Evolutionary conservation across 1,140 invertebrate genomes (phyloP).

Genomic region (Drosophila dunni): DNA sequence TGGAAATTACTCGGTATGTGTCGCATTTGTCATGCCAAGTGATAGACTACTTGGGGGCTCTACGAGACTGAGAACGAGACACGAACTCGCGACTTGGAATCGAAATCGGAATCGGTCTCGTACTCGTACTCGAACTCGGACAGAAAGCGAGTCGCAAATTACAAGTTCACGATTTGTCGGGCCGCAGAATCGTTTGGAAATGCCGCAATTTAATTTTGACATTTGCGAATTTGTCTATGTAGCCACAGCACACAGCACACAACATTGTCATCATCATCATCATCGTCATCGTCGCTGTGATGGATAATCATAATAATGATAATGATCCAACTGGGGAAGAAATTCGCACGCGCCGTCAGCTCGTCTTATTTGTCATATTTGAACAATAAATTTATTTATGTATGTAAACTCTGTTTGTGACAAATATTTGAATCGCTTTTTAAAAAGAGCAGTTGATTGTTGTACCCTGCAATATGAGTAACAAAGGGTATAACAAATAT

Average conservation of each 20-base stretch:
- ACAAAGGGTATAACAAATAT: too few species aligned
- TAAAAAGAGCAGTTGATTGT: slow-evolving; percentile 10
- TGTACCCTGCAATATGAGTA: neutral
- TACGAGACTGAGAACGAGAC: neutral
- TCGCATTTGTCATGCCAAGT: slow-evolving; percentile 28
- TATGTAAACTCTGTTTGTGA: slow-evolving; percentile 14
- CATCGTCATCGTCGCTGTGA: slow-evolving; percentile 10
- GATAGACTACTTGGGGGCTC: slow-evolving; percentile 29
- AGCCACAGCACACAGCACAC: slow-evolving; percentile 53
- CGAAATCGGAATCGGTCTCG: neutral
- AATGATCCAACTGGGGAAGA: slow-evolving; percentile 18
- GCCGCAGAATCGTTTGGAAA: slow-evolving; percentile 65
- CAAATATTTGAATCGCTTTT: slow-evolving; percentile 28
- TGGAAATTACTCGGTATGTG: slow-evolving; percentile 31
- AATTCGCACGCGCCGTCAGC: slow-evolving; percentile 58
- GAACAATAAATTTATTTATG: slow-evolving; percentile 44
- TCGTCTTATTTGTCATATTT: slow-evolving; percentile 54
- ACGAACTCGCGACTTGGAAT: neutral
- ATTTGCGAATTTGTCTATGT: slow-evolving; percentile 72
- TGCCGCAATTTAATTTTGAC: slow-evolving; percentile 71
- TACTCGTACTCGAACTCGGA: neutral
- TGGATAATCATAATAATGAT: slow-evolving; percentile 10
- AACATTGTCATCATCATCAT: slow-evolving; percentile 16
- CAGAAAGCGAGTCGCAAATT: slow-evolving; percentile 63
- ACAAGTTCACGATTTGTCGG: slow-evolving; percentile 74